Base-by-base conservation (phyloP, 2,888 invertebrate species). In the Thyatira batis region DNA sequence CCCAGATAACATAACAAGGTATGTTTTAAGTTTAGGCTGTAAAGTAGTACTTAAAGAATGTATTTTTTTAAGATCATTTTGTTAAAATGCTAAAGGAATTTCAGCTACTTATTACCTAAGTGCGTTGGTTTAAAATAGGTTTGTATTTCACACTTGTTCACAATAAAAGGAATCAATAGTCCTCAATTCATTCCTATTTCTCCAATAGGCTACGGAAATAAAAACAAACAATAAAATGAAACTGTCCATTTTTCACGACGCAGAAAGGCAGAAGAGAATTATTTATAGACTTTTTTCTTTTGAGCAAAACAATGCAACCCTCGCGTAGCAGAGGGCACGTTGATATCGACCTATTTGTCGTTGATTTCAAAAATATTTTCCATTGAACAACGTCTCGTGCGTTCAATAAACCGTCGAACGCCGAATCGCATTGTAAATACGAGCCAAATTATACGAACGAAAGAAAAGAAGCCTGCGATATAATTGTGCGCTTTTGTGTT, bases 401-500 rank as follows among this genome's bases (percentile, higher is more conserved):
- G 48, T 27, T 48, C 48, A 48, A 48, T 48, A 28, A 46, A 25
- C 27, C 50, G n/a, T 46, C 25, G 46, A 23, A 25, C 2, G 25
- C 23, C 43, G 39, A 39, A 39, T 33, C 13, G 39, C 23, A 43
- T 39, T 43, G 50, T 50, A 23, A 33, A 50, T 43, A 25, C 39
- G 50, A 43, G 39, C 50, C 11, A 17, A 50, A 50, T 43, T 39
- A 44, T 43, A 50, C 43, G 10, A 44, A 4, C 17, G 43, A 17
- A 43, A 21, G 50, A 23, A 43, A 39, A 13, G 13, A 48, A 17
- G 25, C 17, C 27, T 27, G 43, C 50, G 43, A 43, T 50, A 43
- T 50, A 50, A 50, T 50, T 43, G 50, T 39, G 9, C 50, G 39
- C 50, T 27, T 43, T 50, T 50, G 43, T 50, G 43, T 50, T 21